Conservation (phyloP, 2,888 invertebrate species). For the Ecliptopera silaceata region DNA sequence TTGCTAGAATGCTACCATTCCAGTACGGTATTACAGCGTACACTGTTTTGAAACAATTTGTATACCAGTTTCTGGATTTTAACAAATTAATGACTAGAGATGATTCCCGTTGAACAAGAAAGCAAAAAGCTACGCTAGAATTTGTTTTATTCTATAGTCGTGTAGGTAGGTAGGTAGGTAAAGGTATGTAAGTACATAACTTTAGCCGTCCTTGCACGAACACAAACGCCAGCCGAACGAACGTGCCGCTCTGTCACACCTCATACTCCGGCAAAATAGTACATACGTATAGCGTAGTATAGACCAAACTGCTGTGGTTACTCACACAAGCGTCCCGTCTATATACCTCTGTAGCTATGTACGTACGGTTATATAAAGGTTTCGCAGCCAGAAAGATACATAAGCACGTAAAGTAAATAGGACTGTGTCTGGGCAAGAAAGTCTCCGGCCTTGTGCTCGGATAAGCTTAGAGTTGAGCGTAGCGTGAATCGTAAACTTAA, state of each 20-base stretch:
- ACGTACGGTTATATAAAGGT: constrained; percentile 34
- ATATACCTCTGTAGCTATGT: constrained; percentile 35
- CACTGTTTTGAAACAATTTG: no score
- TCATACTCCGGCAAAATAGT: constrained; percentile 31
- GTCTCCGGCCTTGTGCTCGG: constrained; percentile 22
- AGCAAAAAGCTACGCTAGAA: constrained; percentile 18
- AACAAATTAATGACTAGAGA: background rate
- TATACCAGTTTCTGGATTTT: no score
- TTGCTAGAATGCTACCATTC: no score
- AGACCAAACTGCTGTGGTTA: constrained; percentile 35
- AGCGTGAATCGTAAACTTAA: constrained; percentile 27
- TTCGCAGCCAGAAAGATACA: constrained; percentile 38
- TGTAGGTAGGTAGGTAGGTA: constrained; percentile 4
- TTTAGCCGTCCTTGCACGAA: constrained; percentile 37
- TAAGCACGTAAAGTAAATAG: constrained; percentile 37
- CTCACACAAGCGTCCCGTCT: constrained; percentile 36
- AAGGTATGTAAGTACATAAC: constrained; percentile 12
- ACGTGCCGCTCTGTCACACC: constrained; percentile 39
- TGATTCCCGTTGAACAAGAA: constrained; percentile 13
- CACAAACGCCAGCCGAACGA: constrained; percentile 31
- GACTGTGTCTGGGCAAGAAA: constrained; percentile 33
- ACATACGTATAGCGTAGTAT: constrained; percentile 23
- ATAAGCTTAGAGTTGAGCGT: constrained; percentile 30
- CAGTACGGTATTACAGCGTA: no score
- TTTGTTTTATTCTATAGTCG: constrained; percentile 20